Evolutionary conservation across 2,797 vertebrate species (phyloP), one percentile per base, ranked within the genome.

Genomic region (Microtus obscurus): DNA sequence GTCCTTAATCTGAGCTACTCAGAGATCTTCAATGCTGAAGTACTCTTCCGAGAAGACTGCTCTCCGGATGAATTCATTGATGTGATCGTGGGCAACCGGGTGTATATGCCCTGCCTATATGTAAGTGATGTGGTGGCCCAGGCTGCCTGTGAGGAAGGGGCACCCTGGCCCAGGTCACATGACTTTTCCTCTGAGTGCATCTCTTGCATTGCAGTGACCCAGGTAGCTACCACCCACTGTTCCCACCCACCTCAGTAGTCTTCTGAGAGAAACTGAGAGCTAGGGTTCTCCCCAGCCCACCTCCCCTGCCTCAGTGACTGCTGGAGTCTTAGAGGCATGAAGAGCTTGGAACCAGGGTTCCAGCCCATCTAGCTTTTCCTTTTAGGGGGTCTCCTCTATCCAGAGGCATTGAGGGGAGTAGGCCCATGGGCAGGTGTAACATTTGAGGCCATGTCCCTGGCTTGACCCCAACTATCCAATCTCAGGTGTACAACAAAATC

Each of bases 11-110:
- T 0, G 3, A 65, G 92, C 94, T 93, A 97, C 98, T 95, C 98
- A 99, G 99, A 99, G 99, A 99, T 99, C 98, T 99, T 99, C 98
- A 99, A 99, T 0, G 99, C 99, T 0, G 99, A 99, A 97, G 99
- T 99, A 31, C 99, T 99, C 73, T 99, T 99, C 98, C 98, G 99
- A 96, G 99, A 99, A 97, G 99, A 99, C 97, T 99, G 99, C 97
- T 99, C 99, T 5, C 99, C 99, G 0, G 99, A 99, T 1, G 99
- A 99, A 96, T 99, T 99, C 98, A 99, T 99, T 0, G 99, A 99
- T 0, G 99, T 99, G 97, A 99, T 99, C 0, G 99, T 99, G 51
- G 99, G 99, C 97, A 99, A 99, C 98, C 98, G 99, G 93, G 99
- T 99, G 95, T 99, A 99, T 98, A 99, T 99, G 99, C 99, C 99